Percentiles rank a stretch among this genome's conserved stretches.
Conservation (phyloP, 2,888 invertebrate genomes). For the Apodemia mormo region DNA sequence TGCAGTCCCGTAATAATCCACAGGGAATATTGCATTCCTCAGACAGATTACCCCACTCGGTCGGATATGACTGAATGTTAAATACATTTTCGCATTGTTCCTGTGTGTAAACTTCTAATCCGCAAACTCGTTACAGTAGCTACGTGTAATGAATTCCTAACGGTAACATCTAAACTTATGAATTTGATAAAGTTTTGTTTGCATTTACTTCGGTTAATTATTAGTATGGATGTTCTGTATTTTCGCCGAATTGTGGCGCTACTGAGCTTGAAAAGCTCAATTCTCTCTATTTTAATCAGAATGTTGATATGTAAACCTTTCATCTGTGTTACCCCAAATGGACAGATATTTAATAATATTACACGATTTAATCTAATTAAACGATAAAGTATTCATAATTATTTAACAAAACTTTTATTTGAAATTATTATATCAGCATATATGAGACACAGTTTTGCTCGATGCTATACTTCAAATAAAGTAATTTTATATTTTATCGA, state of each 20-base stretch:
- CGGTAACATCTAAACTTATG: neutral
- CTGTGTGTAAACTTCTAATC: constrained; percentile 9
- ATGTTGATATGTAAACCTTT: no score
- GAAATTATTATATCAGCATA: no score
- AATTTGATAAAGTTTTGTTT: constrained; percentile 1
- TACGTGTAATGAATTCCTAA: neutral
- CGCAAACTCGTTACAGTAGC: neutral
- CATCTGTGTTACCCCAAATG: no score
- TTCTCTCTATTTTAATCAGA: no score
- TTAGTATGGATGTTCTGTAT: neutral
- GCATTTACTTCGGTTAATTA: constrained; percentile 10
- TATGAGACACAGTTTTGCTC: no score
- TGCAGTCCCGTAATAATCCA: constrained; percentile 36
- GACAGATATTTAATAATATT: no score
- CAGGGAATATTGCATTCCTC: constrained; percentile 42
- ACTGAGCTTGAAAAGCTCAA: no score
- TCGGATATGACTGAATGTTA: constrained; percentile 14
- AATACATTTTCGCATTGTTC: constrained; percentile 16
- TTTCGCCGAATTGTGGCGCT: neutral
- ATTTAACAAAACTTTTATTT: no score
- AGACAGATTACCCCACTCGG: constrained; percentile 34
- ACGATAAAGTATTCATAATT: no score
- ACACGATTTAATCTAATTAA: no score
- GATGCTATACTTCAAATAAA: no score
- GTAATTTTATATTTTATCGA: no score